These are phyloP conservation scores for Eilema griseolum DNA, from an alignment of 2,888 invertebrate genomes.

Conservation along the genomic window DNA sequence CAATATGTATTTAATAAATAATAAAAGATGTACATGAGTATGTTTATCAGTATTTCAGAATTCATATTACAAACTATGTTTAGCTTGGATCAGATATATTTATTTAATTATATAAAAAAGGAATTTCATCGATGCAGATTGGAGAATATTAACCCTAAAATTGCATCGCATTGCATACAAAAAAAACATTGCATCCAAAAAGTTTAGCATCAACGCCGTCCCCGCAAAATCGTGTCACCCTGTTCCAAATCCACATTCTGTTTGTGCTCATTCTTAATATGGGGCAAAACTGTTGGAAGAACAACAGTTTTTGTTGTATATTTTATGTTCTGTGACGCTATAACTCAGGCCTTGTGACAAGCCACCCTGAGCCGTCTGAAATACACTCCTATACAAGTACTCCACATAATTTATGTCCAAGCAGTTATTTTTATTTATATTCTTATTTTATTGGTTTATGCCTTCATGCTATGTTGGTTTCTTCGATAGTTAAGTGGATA, in stretches of 20 bases:
- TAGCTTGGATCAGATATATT: too few relatives aligned
- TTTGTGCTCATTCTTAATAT: conserved; percentile 86
- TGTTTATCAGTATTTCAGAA: too few relatives aligned
- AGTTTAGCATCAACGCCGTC: conserved; percentile 47
- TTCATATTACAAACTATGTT: too few relatives aligned
- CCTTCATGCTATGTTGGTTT: conserved; percentile 77
- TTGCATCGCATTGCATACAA: too few relatives aligned
- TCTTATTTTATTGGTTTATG: conserved; percentile 82
- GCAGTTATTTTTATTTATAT: conserved; percentile 82
- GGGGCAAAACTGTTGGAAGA: conserved; percentile 86
- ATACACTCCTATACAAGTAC: conserved; percentile 66
- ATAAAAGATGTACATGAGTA: too few relatives aligned
- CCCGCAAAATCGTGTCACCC: conserved; percentile 56
- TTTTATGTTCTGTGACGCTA: conserved; percentile 86
- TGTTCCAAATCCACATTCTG: conserved; percentile 83
- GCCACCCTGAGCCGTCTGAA: conserved; percentile 78
- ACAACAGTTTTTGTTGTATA: conserved; percentile 86
- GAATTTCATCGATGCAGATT: too few relatives aligned
- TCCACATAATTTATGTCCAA: conserved; percentile 73
- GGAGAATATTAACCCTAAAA: too few relatives aligned
- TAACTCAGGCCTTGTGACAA: conserved; percentile 79
- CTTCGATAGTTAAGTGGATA: conserved; percentile 68
- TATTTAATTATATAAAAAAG: too few relatives aligned
- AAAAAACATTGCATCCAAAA: conserved; percentile 16
- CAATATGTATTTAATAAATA: too few relatives aligned